These are phyloP conservation scores for Mya arenaria DNA, from an alignment of 1,140 invertebrate species.

Conservation along the genomic window DNA sequence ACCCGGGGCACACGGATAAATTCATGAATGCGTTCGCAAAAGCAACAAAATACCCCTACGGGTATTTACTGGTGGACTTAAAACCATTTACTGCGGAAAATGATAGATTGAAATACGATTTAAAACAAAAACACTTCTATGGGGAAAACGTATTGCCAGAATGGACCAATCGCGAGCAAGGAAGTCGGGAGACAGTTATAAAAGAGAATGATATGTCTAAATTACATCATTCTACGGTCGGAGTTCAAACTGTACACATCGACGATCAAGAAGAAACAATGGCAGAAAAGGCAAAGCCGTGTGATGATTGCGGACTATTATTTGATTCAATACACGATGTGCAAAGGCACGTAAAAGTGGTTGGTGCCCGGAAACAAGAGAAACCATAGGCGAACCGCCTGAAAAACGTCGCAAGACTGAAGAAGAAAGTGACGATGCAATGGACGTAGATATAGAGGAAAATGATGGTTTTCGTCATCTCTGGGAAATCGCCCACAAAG, in stretches of 20 bases:
- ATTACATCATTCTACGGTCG: background rate
- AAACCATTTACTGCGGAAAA: no score
- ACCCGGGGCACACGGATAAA: slow-evolving; percentile 3
- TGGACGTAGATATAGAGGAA: background rate
- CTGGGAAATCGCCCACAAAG: background rate
- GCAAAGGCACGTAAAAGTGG: background rate
- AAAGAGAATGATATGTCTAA: no score
- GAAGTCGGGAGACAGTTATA: background rate
- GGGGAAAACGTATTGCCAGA: no score
- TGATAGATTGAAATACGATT: slow-evolving; percentile 5
- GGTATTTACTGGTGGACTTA: background rate
- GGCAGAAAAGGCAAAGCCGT: background rate
- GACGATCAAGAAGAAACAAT: background rate
- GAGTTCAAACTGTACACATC: background rate
- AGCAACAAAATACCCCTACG: slow-evolving; percentile 6
- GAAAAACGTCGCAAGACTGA: no score
- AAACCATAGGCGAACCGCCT: no score
- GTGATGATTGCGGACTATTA: background rate
- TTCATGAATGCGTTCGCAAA: slow-evolving; percentile 13
- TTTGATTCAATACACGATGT: background rate
- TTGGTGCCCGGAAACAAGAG: background rate
- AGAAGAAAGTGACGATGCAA: background rate
- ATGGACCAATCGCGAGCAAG: background rate
- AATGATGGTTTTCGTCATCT: slow-evolving; percentile 11
- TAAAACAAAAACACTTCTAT: background rate